A percentile compares a stretch with the other conserved stretches of the same genome.
Evolutionary conservation across 2,113 vertebrate species (phyloP).

Genomic region (Phycodurus eques): DNA sequence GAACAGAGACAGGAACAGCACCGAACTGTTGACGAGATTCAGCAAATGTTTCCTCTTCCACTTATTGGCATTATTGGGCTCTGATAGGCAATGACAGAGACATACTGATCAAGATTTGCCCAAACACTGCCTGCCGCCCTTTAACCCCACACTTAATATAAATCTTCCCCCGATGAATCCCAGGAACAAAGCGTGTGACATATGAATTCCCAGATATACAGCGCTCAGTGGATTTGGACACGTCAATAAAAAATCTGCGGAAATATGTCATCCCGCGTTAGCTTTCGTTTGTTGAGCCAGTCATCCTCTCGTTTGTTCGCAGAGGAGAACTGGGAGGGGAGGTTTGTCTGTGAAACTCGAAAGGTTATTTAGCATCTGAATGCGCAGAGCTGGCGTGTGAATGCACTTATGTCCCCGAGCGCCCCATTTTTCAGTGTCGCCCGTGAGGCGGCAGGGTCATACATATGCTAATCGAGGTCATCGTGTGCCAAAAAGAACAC

Average conservation of each 20-base stretch:
- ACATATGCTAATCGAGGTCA: constrained; percentile 70
- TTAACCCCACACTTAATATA: background rate
- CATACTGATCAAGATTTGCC: background rate
- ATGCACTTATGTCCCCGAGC: constrained; percentile 57
- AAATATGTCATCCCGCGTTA: constrained; percentile 6
- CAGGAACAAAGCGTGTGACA: constrained; percentile 2
- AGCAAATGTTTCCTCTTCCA: background rate
- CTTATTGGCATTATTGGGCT: background rate
- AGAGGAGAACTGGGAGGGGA: constrained; percentile 41
- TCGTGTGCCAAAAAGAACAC: constrained; percentile 23
- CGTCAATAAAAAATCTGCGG: background rate
- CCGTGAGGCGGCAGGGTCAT: constrained; percentile 59
- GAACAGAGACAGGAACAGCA: background rate
- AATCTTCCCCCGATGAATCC: background rate
- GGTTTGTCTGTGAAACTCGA: constrained; percentile 61
- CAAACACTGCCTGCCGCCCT: background rate
- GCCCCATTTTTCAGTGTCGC: constrained; percentile 51
- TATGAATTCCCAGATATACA: background rate
- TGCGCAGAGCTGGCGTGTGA: constrained; percentile 55
- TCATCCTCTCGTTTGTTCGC: constrained; percentile 62
- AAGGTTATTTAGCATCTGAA: constrained; percentile 69
- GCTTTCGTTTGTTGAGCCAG: constrained; percentile 29
- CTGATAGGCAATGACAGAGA: background rate
- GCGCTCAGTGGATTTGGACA: background rate
- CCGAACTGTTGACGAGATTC: background rate